phyloP scores from a whole-genome alignment of 2,797 vertebrate genomes.

The Gobionotothen gibberifrons region DNA sequence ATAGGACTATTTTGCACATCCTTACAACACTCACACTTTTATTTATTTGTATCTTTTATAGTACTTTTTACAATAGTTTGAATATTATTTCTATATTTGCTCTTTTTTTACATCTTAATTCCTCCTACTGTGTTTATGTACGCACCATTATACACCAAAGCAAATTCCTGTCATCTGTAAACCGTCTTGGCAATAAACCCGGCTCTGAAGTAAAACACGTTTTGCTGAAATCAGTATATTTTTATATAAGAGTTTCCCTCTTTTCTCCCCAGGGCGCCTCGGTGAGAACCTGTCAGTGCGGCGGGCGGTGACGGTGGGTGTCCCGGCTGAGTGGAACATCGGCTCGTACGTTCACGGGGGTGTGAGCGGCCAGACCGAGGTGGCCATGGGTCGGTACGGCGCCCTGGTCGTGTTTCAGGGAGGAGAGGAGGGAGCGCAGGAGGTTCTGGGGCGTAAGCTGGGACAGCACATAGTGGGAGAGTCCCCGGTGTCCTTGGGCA shows the following conservation, averaged over 20 bases:
- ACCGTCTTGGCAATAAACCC: too few species aligned
- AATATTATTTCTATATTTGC: too few species aligned
- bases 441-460: constrained; percentile 86
- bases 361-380: constrained; percentile 62
- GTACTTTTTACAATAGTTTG: too few species aligned
- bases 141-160: too few species aligned
- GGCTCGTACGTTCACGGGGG: constrained; percentile 89
- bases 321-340: constrained; percentile 86
- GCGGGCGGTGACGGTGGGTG: constrained; percentile 85
- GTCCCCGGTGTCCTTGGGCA: constrained; percentile 87
- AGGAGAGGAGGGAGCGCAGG: constrained; percentile 74
- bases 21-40: too few species aligned
- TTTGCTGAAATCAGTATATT: not conserved
- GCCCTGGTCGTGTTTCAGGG: constrained; percentile 88
- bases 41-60: too few species aligned
- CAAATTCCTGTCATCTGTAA: too few species aligned
- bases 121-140: too few species aligned
- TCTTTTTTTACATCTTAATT: too few species aligned
- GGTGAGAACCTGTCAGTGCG: constrained; percentile 91
- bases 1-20: too few species aligned
- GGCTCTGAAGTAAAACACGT: not conserved
- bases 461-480: constrained; percentile 94
- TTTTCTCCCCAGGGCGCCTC: constrained; percentile 84
- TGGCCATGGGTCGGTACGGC: constrained; percentile 89
- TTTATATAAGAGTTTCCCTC: too few species aligned